Percentiles rank a stretch among this genome's conserved stretches.
phyloP scores from a whole-genome alignment of 2,113 vertebrate species.

The Epinephelus lanceolatus region DNA sequence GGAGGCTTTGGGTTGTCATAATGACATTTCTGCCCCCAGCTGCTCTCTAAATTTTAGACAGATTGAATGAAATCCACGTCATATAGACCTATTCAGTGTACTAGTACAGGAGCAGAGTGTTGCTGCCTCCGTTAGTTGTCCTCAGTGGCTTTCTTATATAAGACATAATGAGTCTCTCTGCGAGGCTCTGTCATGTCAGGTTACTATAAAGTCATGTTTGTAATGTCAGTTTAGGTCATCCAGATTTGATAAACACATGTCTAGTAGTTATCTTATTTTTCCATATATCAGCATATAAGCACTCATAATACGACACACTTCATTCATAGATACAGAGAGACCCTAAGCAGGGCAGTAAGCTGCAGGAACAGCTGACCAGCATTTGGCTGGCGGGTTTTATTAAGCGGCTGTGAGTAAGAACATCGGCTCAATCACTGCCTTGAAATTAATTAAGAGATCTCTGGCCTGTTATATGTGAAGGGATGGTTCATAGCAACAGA shows the following conservation, averaged over 20 bases:
- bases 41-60: conserved; percentile 5
- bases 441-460: conserved; percentile 21
- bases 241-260: not conserved
- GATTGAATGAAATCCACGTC: conserved; percentile 13
- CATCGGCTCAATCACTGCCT: conserved; percentile 6
- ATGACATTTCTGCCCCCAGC: not conserved
- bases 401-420: conserved; percentile 8
- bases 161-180: not conserved
- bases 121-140: conserved; percentile 5
- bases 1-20: not conserved
- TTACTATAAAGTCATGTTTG: not conserved
- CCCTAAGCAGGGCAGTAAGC: conserved; percentile 3
- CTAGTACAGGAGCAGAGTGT: conserved; percentile 5
- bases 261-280: not conserved
- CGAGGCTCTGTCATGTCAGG: not conserved
- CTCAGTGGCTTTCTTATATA: not conserved
- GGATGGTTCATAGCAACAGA: not conserved
- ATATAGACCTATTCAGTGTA: conserved; percentile 6
- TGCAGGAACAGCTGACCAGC: conserved; percentile 34
- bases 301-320: not conserved
- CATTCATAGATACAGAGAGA: conserved; percentile 11
- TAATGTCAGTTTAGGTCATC: not conserved
- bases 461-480: not conserved
- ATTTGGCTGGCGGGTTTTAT: not conserved
- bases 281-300: not conserved